A percentile compares a stretch with the other conserved stretches of the same genome.
phyloP scores from a whole-genome alignment of 2,797 vertebrate species.

The Cuniculus paca region DNA sequence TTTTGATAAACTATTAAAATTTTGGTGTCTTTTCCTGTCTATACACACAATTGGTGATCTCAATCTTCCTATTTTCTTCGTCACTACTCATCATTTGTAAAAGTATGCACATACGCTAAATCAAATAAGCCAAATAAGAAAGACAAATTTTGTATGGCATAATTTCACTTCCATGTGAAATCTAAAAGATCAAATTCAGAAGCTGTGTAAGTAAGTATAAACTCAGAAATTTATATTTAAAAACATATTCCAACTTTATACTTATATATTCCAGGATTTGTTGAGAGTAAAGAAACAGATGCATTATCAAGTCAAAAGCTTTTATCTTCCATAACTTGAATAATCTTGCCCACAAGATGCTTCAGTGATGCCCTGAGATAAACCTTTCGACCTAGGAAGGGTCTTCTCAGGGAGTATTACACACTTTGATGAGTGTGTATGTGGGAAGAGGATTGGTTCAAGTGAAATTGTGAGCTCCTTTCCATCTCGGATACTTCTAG shows the following conservation, averaged over 20 bases:
- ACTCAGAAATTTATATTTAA: not conserved
- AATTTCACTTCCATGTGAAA: not conserved
- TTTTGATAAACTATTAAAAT: slow-evolving; percentile 25
- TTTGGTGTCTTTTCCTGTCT: not conserved
- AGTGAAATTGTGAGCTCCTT: not conserved
- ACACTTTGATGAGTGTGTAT: not conserved
- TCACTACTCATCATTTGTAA: not conserved
- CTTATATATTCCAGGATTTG: not conserved
- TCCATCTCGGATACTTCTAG: not conserved
- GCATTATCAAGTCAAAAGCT: not conserved
- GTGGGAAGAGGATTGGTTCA: not conserved
- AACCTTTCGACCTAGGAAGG: not conserved
- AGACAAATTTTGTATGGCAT: not conserved
- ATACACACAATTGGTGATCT: not conserved
- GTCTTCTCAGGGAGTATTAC: not conserved
- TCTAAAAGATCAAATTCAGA: not conserved
- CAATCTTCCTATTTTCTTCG: not conserved
- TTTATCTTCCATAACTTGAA: not conserved
- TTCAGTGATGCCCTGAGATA: not conserved
- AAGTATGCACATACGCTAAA: too few relatives aligned
- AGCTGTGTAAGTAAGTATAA: too few relatives aligned
- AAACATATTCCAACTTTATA: not conserved
- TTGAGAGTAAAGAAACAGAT: not conserved
- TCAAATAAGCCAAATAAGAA: not conserved
- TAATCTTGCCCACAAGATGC: not conserved